These are phyloP conservation scores for Macroglossus sobrinus DNA, from an alignment of 2,113 vertebrate species.

Conservation along the genomic window DNA sequence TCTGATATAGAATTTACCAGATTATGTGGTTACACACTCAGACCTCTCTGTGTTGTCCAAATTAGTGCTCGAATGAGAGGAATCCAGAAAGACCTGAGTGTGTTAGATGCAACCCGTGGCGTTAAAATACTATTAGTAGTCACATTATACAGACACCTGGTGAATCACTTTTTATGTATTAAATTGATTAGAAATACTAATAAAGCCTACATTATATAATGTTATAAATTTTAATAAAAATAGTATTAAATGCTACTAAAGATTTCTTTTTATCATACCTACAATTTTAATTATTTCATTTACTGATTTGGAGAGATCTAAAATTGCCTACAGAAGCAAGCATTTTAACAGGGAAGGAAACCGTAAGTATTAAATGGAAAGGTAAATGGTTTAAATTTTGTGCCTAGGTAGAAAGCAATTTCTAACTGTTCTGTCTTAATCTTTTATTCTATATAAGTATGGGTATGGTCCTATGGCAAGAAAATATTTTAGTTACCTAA, in stretches of 20 bases:
- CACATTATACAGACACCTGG: background rate
- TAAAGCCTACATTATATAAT: background rate
- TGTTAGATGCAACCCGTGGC: background rate
- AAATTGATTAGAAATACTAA: background rate
- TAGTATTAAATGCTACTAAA: background rate
- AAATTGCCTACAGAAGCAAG: background rate
- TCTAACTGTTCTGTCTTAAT: background rate
- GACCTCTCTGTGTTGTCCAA: background rate
- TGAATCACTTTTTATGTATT: background rate
- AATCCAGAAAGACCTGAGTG: background rate
- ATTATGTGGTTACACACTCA: background rate
- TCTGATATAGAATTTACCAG: background rate
- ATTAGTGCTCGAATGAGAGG: background rate
- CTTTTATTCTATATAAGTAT: background rate
- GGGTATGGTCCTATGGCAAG: background rate
- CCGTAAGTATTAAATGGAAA: background rate
- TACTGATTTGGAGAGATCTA: background rate
- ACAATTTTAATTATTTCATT: background rate
- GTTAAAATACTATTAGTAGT: background rate
- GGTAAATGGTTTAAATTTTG: background rate
- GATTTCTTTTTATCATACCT: background rate
- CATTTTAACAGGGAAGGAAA: conserved; percentile 6
- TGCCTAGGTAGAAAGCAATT: background rate
- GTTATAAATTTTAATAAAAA: background rate
- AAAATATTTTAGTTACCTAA: background rate